Evolutionary conservation across 2,797 vertebrate species (phyloP), one percentile per base, ranked within the genome.

Genomic region (Nasua narica): DNA sequence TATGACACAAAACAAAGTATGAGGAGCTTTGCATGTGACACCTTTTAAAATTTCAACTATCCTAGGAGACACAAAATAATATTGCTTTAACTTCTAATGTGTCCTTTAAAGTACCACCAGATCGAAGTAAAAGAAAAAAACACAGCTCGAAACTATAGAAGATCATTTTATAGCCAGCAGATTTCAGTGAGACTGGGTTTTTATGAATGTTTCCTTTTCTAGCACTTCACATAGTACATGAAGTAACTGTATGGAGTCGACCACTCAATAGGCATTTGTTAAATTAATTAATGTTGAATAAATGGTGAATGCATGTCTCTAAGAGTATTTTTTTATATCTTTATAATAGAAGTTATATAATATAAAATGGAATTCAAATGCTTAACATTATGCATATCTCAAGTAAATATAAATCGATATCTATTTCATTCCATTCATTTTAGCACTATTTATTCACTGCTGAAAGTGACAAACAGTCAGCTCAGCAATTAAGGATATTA

Each of bases 401-500:
- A 89, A 87, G 13, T 70, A 82, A 94, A 87, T 91, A 76, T 46
- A 84, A 95, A 96, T 95, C 87, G 8, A 35, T 54, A 78, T 18
- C 5, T 77, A 74, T 87, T 96, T 89, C 21, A 79, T 50, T 40
- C 35, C 27, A 77, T 90, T 92, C 23, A 58, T 72, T 84, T 93
- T 29, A 79, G 32, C 60, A 67, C 3, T 52, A 60, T 87, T 97
- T 96, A 67, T 58, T 95, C 52, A 48, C 23, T 82, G 56, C 48
- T 94, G 50, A 87, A 91, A 83, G 69, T 58, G 70, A 65, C 70
- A 81, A 96, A 48, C 77, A 86, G 92, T 94, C 52, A 84, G 60
- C 74, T 95, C 92, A 70, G 40, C 52, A 93, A 91, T 92, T 94
- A 90, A 70, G 27, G 43, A 87, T 87, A 94, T 86, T 97, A 95